Percentiles rank a stretch among this genome's conserved stretches.
phyloP scores from a whole-genome alignment of 2,113 vertebrate genomes.

The Chaetodon auriga region DNA sequence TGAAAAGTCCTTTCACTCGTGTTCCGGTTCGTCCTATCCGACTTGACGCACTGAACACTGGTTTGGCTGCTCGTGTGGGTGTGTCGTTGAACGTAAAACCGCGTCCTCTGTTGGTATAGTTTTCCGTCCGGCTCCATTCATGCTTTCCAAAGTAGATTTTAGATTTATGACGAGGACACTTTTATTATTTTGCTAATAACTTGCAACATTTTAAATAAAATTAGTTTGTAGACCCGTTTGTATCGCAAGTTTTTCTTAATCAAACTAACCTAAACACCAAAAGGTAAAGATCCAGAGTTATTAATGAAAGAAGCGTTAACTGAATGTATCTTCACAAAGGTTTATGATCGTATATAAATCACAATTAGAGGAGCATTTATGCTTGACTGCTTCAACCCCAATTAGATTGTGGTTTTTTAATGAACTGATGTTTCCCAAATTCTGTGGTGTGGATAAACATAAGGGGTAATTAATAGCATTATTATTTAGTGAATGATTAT shows the following conservation, averaged over 20 bases:
- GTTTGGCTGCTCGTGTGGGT: slow-evolving; percentile 15
- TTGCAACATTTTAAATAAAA: background rate
- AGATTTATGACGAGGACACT: background rate
- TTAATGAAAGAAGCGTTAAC: background rate
- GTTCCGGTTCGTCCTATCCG: slow-evolving; percentile 33
- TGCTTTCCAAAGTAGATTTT: background rate
- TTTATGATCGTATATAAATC: background rate
- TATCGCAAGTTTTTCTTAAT: background rate
- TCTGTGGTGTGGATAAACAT: slow-evolving; percentile 1
- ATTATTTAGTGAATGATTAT: background rate
- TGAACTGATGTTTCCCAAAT: background rate
- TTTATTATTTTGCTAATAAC: background rate
- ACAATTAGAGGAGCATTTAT: background rate
- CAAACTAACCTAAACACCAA: background rate
- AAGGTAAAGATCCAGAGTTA: background rate
- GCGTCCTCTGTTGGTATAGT: slow-evolving; percentile 57
- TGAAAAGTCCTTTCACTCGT: background rate
- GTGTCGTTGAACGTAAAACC: slow-evolving; percentile 32
- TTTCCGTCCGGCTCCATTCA: slow-evolving; percentile 40
- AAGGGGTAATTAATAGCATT: background rate
- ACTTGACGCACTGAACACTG: background rate
- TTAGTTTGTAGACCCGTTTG: background rate
- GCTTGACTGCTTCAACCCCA: background rate
- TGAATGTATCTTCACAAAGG: background rate
- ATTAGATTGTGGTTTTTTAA: background rate